A percentile compares a stretch with the other conserved stretches of the same genome.
Conservation (phyloP, 2,113 vertebrate species). For the Madoqua kirkii region DNA sequence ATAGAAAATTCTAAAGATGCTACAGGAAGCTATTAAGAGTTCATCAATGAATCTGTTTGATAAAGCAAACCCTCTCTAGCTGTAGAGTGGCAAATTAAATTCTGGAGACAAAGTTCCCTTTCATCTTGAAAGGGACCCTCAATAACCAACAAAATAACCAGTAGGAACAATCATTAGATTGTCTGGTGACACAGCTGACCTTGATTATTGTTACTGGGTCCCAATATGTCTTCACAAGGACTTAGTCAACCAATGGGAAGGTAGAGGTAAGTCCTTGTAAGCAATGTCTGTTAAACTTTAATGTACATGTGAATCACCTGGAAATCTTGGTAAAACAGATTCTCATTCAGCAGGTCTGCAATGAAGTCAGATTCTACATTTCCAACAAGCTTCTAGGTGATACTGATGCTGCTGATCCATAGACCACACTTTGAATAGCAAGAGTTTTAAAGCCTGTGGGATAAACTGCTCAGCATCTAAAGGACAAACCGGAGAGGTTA, state of each 20-base stretch:
- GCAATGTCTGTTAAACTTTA: not conserved
- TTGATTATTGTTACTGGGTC: not conserved
- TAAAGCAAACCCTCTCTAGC: not conserved
- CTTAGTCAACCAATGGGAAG: not conserved
- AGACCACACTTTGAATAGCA: not conserved
- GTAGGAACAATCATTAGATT: not conserved
- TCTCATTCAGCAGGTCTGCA: not conserved
- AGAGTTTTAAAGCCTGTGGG: not conserved
- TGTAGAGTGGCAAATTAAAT: not conserved
- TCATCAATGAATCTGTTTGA: not conserved
- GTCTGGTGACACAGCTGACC: not conserved
- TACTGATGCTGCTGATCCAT: not conserved
- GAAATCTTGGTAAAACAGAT: not conserved
- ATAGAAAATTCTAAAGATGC: not conserved
- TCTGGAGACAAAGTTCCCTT: not conserved
- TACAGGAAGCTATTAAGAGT: not conserved
- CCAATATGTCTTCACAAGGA: not conserved
- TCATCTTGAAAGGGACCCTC: not conserved
- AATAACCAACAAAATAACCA: not conserved
- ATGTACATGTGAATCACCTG: not conserved
- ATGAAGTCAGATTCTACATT: not conserved
- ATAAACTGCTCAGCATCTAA: not conserved
- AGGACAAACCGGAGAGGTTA: not conserved
- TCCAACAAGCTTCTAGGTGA: not conserved
- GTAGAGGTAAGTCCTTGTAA: not conserved